Evolutionary conservation across 1,140 invertebrate genomes (phyloP).

Genomic region (Adelges cooleyi): DNA sequence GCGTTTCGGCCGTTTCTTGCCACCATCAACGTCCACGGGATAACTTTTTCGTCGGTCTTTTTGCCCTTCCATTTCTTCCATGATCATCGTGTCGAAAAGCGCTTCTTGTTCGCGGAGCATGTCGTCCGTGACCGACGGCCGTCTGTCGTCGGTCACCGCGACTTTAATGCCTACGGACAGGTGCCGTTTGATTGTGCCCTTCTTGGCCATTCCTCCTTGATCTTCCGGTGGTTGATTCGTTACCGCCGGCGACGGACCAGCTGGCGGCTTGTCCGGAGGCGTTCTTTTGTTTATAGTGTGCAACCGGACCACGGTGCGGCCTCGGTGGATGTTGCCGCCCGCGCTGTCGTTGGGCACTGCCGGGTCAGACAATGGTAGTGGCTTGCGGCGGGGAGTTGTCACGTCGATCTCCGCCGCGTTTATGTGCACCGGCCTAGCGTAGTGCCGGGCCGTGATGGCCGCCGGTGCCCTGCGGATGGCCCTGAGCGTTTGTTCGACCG

Average conservation of each 20-base stretch:
- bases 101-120: slow-evolving; percentile 35
- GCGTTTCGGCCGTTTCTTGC: slow-evolving; percentile 32
- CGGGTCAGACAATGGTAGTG: background rate
- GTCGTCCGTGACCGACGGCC: slow-evolving; percentile 31
- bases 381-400: slow-evolving; percentile 41
- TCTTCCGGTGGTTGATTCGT: background rate
- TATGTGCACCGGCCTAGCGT: slow-evolving; percentile 50
- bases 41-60: slow-evolving; percentile 10
- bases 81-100: slow-evolving; percentile 40
- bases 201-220: slow-evolving; percentile 16
- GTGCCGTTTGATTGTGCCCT: slow-evolving; percentile 30
- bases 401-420: slow-evolving; percentile 76
- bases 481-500: slow-evolving; percentile 3
- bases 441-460: slow-evolving; percentile 12
- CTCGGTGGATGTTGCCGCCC: slow-evolving; percentile 50
- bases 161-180: slow-evolving; percentile 26
- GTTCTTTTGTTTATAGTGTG: slow-evolving; percentile 48
- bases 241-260: background rate
- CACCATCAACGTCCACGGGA: slow-evolving; percentile 33
- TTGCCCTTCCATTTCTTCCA: slow-evolving; percentile 36
- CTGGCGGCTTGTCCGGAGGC: slow-evolving; percentile 35
- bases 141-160: slow-evolving; percentile 11
- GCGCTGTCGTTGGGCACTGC: slow-evolving; percentile 34
- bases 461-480: slow-evolving; percentile 12
- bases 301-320: slow-evolving; percentile 56